These are phyloP conservation scores for Mechanitis mazaeus DNA, from an alignment of 2,888 invertebrate species.

Conservation along the genomic window DNA sequence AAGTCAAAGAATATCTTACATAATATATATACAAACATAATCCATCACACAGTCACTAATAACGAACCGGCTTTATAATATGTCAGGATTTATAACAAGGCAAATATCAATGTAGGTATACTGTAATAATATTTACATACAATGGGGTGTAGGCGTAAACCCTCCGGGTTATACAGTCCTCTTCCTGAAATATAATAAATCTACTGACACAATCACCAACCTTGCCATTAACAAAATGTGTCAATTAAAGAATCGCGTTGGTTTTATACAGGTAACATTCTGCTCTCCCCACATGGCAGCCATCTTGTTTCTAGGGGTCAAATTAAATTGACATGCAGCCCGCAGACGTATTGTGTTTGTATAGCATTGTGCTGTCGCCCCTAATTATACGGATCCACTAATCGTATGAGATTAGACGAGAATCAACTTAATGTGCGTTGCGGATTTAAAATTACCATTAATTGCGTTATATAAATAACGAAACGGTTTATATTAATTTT, in stretches of 20 bases:
- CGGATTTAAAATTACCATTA: constrained; percentile 45
- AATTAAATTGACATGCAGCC: constrained; percentile 75
- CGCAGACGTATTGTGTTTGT: constrained; percentile 66
- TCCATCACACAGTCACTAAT: background rate
- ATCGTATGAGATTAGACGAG: constrained; percentile 61
- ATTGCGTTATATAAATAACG: constrained; percentile 28
- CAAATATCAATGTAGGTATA: constrained; percentile 19
- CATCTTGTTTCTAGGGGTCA: constrained; percentile 72
- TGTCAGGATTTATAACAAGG: constrained; percentile 5
- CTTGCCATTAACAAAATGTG: constrained; percentile 50
- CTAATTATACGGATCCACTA: constrained; percentile 68
- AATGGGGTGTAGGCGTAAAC: constrained; percentile 27
- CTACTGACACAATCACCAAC: constrained; percentile 16
- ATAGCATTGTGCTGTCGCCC: constrained; percentile 66
- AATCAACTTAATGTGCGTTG: constrained; percentile 63
- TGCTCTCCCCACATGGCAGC: constrained; percentile 39
- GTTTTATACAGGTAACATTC: constrained; percentile 54
- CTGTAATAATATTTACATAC: constrained; percentile 29
- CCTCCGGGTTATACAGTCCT: constrained; percentile 12
- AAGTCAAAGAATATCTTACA: background rate
- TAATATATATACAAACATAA: background rate
- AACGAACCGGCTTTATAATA: background rate
- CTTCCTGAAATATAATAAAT: constrained; percentile 29
- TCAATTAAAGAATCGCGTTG: constrained; percentile 59
- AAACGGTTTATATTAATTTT: constrained; percentile 14